phyloP scores from a whole-genome alignment of 2,888 invertebrate genomes.

The Eupithecia subumbrata region DNA sequence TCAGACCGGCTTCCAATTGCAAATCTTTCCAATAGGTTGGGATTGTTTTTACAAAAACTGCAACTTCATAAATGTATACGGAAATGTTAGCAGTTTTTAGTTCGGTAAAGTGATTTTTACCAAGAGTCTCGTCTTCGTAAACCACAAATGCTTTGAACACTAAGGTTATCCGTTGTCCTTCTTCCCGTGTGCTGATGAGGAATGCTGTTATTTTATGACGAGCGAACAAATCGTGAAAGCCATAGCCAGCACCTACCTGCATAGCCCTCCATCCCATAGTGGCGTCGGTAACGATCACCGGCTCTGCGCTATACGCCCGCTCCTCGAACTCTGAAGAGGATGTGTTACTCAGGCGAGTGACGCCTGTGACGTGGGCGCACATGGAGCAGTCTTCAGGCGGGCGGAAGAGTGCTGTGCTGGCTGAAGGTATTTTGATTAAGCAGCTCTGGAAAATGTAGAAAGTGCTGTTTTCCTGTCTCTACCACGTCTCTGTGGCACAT shows the following conservation, averaged over 20 bases:
- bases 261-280: slow-evolving; percentile 21
- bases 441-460: slow-evolving; percentile 57
- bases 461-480: slow-evolving; percentile 1
- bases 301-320: slow-evolving; percentile 90
- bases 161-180: too few relatives aligned
- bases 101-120: too few relatives aligned
- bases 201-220: not conserved
- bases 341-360: slow-evolving; percentile 87
- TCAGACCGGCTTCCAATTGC: too few relatives aligned
- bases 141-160: too few relatives aligned
- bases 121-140: too few relatives aligned
- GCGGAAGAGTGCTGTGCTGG: slow-evolving; percentile 84
- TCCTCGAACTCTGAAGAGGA: slow-evolving; percentile 88
- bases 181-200: too few relatives aligned
- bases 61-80: too few relatives aligned
- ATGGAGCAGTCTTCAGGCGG: slow-evolving; percentile 92
- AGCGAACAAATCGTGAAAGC: not conserved
- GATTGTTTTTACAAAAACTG: too few relatives aligned
- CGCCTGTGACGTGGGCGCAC: slow-evolving; percentile 86
- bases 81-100: too few relatives aligned
- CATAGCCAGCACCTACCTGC: slow-evolving; percentile 21
- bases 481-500: not conserved
- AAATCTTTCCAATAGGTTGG: too few relatives aligned
- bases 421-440: slow-evolving; percentile 62
- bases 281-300: slow-evolving; percentile 94